phyloP scores from a whole-genome alignment of 2,797 vertebrate genomes.

The Sebastiscus albofasciatus region DNA sequence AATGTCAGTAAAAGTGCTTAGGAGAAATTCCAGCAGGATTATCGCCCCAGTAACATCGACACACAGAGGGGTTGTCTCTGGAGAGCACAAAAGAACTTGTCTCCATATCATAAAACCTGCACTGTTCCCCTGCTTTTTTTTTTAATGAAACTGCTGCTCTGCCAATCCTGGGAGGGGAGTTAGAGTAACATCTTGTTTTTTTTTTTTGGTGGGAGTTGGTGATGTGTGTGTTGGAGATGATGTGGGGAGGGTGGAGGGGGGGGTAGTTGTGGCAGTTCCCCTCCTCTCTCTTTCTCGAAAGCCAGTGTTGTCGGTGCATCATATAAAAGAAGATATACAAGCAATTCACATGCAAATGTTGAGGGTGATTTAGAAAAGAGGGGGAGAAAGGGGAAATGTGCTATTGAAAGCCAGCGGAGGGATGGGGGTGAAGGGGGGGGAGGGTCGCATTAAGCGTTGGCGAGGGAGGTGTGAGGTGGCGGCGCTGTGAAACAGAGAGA shows the following conservation, averaged over 20 bases:
- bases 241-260: background rate
- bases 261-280: conserved; percentile 57
- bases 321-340: conserved; percentile 92
- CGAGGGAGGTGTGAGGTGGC: conserved; percentile 87
- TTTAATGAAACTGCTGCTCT: conserved; percentile 75
- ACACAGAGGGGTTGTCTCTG: conserved; percentile 79
- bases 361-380: conserved; percentile 86
- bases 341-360: conserved; percentile 90
- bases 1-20: conserved; percentile 85
- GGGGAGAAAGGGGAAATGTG: conserved; percentile 84
- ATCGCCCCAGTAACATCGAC: conserved; percentile 83
- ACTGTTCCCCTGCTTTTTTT: conserved; percentile 75
- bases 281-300: conserved; percentile 76
- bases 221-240: conserved; percentile 41
- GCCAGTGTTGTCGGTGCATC: conserved; percentile 89
- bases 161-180: conserved; percentile 71
- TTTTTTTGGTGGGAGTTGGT: conserved; percentile 41
- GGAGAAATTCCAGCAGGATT: conserved; percentile 82
- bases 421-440: conserved; percentile 64
- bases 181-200: conserved; percentile 80
- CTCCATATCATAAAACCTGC: conserved; percentile 84
- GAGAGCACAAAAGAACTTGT: conserved; percentile 81
- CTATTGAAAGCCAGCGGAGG: conserved; percentile 82
- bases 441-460: conserved; percentile 73
- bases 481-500: conserved; percentile 92